A percentile compares a stretch with the other conserved stretches of the same genome.
These are phyloP conservation scores for Zapornia atra DNA, from an alignment of 2,113 vertebrate genomes.

Conservation along the genomic window DNA sequence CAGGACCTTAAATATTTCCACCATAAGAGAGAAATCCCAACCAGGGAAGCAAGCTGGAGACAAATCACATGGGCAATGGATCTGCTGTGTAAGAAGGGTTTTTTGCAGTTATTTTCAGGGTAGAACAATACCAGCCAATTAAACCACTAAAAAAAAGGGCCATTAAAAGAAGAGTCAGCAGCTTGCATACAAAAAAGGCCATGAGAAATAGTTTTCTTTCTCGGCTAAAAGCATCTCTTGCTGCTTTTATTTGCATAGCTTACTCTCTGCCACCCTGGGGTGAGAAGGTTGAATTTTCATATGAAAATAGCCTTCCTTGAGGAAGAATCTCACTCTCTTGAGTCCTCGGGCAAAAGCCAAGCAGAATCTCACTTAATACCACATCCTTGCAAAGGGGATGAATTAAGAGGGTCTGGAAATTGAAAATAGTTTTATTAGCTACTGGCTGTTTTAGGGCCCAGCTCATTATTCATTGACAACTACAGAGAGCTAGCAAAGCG, in stretches of 20 bases:
- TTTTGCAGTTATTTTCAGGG: not conserved
- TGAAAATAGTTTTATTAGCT: not conserved
- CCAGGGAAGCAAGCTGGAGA: not conserved
- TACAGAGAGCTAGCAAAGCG: not conserved
- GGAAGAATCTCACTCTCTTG: not conserved
- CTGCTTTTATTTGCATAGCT: not conserved
- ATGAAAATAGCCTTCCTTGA: not conserved
- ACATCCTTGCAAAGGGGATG: not conserved
- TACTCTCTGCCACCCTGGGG: not conserved
- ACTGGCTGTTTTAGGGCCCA: not conserved
- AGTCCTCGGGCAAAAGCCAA: not conserved
- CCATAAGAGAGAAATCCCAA: not conserved
- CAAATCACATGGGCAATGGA: not conserved
- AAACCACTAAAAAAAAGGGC: not conserved
- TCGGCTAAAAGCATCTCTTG: not conserved
- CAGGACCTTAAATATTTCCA: not conserved
- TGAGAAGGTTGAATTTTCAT: not conserved
- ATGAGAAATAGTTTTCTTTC: not conserved
- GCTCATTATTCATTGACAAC: not conserved
- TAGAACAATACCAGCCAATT: not conserved
- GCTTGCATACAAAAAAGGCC: not conserved
- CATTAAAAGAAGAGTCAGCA: not conserved
- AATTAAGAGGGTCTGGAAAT: not conserved
- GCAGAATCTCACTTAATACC: not conserved
- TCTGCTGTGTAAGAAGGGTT: not conserved